phyloP scores from a whole-genome alignment of 2,113 vertebrate species.

The Acanthochromis polyacanthus region DNA sequence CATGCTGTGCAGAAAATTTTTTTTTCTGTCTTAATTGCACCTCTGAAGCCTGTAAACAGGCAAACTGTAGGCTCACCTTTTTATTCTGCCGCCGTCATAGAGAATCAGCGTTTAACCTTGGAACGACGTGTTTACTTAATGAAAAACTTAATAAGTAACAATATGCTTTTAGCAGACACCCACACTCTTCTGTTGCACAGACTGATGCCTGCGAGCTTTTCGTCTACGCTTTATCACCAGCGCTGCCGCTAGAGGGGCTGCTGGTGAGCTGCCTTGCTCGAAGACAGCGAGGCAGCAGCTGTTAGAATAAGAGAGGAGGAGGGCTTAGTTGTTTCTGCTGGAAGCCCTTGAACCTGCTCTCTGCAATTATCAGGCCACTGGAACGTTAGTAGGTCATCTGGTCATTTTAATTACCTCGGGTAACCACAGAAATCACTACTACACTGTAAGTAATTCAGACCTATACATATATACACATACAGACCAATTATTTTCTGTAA shows the following conservation, averaged over 20 bases:
- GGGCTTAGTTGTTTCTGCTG: constrained; percentile 15
- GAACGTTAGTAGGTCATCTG: constrained; percentile 25
- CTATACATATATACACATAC: no score
- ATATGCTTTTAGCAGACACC: constrained; percentile 40
- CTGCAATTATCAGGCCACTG: constrained; percentile 31
- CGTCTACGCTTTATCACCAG: constrained; percentile 18
- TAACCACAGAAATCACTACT: constrained; percentile 41
- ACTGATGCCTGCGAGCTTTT: constrained; percentile 13
- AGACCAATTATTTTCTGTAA: no score
- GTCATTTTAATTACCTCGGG: constrained; percentile 55
- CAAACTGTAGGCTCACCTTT: constrained; percentile 30
- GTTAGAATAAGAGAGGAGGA: constrained; percentile 16
- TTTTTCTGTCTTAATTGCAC: constrained; percentile 12
- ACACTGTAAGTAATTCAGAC: constrained; percentile 5
- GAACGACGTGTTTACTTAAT: constrained; percentile 26
- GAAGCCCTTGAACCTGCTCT: constrained; percentile 12
- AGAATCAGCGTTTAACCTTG: constrained; percentile 34
- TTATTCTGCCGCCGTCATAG: constrained; percentile 17
- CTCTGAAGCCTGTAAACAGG: constrained; percentile 19
- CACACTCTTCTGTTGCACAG: constrained; percentile 8
- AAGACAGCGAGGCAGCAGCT: constrained; percentile 3
- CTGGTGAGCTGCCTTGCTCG: constrained; percentile 20
- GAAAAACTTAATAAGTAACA: constrained; percentile 16
- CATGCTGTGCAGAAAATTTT: constrained; percentile 7
- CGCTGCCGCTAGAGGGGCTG: constrained; percentile 17